Evolutionary conservation across 2,113 vertebrate species (phyloP).

Genomic region (Microtus richardsoni): DNA sequence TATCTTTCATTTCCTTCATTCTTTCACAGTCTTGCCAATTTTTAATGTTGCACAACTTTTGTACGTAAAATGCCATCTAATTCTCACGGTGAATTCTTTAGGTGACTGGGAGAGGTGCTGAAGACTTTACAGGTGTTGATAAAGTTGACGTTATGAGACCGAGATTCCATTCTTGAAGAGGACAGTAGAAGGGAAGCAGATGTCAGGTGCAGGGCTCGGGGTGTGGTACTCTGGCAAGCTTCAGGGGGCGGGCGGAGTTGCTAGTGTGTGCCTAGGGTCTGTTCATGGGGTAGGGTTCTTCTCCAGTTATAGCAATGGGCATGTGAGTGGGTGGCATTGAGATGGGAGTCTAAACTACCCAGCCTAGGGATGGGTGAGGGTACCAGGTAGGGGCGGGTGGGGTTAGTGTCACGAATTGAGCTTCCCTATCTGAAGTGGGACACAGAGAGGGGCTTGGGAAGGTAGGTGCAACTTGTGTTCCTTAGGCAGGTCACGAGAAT

Average conservation of each 20-base stretch:
- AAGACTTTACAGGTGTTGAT: background rate
- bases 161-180: background rate
- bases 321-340: background rate
- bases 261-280: background rate
- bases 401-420: background rate
- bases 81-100: background rate
- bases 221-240: background rate
- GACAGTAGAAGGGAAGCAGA: background rate
- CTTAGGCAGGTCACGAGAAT: background rate
- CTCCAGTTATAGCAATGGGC: background rate
- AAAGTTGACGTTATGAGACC: background rate
- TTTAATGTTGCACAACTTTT: constrained; percentile 8
- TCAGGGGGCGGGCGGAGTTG: background rate
- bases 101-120: background rate
- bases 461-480: background rate
- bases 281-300: background rate
- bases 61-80: background rate
- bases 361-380: background rate
- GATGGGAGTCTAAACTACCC: background rate
- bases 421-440: background rate
- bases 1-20: background rate
- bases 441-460: too few species aligned
- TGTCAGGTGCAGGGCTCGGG: background rate
- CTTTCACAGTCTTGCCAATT: constrained; percentile 8
- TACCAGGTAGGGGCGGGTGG: too few species aligned